Evolutionary conservation across 2,797 vertebrate genomes (phyloP).

Genomic region (Mormyrops boulengeri): DNA sequence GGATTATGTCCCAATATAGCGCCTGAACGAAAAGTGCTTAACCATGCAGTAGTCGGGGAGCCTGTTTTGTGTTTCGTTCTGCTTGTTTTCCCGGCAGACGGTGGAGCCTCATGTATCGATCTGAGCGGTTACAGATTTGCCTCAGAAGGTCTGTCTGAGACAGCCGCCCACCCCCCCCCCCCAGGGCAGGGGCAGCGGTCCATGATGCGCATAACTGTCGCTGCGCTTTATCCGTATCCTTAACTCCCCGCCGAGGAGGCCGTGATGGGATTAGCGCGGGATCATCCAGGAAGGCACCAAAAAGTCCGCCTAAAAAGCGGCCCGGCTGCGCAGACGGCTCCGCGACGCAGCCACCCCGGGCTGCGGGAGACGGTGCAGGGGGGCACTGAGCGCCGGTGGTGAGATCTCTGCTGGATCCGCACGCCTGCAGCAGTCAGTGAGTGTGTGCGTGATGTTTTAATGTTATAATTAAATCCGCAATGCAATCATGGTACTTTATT

Average conservation of each 20-base stretch:
- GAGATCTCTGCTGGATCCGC: neutral
- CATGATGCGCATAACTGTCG: neutral
- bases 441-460: neutral
- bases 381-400: neutral
- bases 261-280: constrained; percentile 7
- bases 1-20: constrained; percentile 14
- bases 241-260: neutral
- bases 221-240: neutral
- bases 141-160: constrained; percentile 16
- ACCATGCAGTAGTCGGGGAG: neutral
- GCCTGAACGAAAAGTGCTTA: constrained; percentile 6
- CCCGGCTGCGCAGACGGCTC: neutral
- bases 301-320: neutral
- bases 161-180: neutral
- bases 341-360: too few species aligned
- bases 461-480: neutral
- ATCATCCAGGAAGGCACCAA: neutral
- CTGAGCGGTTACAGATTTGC: neutral
- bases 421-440: neutral
- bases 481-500: neutral
- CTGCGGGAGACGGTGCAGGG: neutral
- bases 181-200: neutral
- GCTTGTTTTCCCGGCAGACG: constrained; percentile 13
- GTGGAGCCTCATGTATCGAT: constrained; percentile 22
- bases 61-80: constrained; percentile 10